These are phyloP conservation scores for Cryptotis parvus DNA, from an alignment of 2,113 vertebrate genomes.

Conservation along the genomic window DNA sequence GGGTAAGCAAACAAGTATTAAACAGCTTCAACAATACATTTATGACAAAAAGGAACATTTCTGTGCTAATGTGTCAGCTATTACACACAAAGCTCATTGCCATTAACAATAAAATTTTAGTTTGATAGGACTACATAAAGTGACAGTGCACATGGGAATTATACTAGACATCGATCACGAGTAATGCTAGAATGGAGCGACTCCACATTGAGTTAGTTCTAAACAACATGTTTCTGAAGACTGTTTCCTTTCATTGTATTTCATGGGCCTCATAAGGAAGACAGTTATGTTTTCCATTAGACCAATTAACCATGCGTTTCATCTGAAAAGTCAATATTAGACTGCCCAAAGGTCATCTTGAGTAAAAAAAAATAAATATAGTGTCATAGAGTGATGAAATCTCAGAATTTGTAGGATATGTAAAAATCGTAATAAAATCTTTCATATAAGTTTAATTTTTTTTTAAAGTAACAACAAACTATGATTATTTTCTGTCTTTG, in stretches of 20 bases:
- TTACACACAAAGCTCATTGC: constrained; percentile 64
- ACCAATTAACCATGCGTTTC: constrained; percentile 20
- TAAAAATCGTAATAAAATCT: not conserved
- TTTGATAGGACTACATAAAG: constrained; percentile 60
- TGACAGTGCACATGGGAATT: constrained; percentile 55
- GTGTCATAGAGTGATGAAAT: not conserved
- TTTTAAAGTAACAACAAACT: not conserved
- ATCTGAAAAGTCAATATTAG: constrained; percentile 37
- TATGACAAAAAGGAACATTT: constrained; percentile 68
- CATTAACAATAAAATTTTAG: constrained; percentile 65
- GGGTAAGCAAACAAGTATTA: constrained; percentile 82
- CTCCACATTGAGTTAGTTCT: constrained; percentile 12
- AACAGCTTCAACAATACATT: constrained; percentile 72
- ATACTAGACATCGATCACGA: constrained; percentile 46
- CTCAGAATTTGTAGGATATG: not conserved
- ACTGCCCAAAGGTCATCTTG: not conserved
- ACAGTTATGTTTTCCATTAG: constrained; percentile 36
- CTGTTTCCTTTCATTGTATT: constrained; percentile 20
- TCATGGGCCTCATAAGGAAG: constrained; percentile 20
- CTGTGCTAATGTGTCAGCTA: constrained; percentile 70
- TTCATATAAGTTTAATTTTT: not conserved
- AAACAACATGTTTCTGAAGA: constrained; percentile 54
- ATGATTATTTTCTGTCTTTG: not conserved
- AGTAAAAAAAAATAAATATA: not conserved
- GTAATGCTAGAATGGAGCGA: constrained; percentile 55